Percentiles rank a stretch among this genome's conserved stretches.
These are phyloP conservation scores for Drosophila bunnanda DNA, from an alignment of 2,888 invertebrate species.

Conservation along the genomic window DNA sequence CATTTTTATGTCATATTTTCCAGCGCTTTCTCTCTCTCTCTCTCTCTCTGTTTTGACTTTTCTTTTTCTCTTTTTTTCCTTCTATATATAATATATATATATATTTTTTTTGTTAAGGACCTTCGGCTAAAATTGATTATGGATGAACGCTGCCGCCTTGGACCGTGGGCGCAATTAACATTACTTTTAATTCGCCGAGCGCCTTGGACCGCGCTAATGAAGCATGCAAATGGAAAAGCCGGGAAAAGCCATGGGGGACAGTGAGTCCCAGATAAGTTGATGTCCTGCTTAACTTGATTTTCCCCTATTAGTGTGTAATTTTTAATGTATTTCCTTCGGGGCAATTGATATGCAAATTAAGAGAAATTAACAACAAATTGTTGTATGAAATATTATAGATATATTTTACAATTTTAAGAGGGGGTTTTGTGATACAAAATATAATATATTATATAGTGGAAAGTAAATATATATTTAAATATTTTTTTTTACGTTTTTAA, in stretches of 20 bases:
- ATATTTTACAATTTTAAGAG: not conserved
- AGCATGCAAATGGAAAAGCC: slow-evolving; percentile 69
- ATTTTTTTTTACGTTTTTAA: no score
- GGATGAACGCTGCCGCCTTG: slow-evolving; percentile 67
- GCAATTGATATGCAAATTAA: slow-evolving; percentile 78
- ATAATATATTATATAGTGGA: no score
- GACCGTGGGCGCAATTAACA: slow-evolving; percentile 70
- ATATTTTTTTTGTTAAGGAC: slow-evolving; percentile 45
- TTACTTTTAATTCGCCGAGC: slow-evolving; percentile 76
- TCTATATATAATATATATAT: not conserved
- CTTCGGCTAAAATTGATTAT: slow-evolving; percentile 83
- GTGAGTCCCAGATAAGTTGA: slow-evolving; percentile 58
- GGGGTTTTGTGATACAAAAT: no score
- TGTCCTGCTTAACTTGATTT: slow-evolving; percentile 75
- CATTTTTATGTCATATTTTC: slow-evolving; percentile 82
- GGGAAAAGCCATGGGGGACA: not conserved
- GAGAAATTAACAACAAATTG: slow-evolving; percentile 5
- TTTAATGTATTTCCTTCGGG: slow-evolving; percentile 66
- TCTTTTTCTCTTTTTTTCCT: slow-evolving; percentile 13
- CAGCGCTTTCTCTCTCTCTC: slow-evolving; percentile 42
- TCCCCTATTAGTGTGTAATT: slow-evolving; percentile 73
- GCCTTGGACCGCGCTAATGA: slow-evolving; percentile 72
- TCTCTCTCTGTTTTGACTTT: slow-evolving; percentile 12
- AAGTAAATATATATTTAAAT: no score
- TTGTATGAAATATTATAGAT: not conserved